Evolutionary conservation across 2,888 invertebrate genomes (phyloP).

Genomic region (Thymelicus acteon): DNA sequence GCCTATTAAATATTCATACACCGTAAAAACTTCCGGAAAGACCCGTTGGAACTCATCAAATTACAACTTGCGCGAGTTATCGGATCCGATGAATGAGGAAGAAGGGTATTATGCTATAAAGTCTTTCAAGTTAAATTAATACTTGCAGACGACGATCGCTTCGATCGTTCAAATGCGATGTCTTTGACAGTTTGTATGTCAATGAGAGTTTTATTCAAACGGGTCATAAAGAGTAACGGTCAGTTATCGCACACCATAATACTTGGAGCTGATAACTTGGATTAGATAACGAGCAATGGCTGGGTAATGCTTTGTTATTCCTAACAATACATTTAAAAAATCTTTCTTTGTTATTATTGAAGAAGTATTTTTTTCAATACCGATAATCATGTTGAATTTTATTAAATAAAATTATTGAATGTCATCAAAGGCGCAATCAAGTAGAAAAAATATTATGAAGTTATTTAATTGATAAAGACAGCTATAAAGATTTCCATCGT

Average conservation of each 20-base stretch:
- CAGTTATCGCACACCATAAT: conserved; percentile 18
- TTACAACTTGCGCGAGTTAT: conserved; percentile 67
- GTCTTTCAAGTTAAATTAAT: conserved; percentile 38
- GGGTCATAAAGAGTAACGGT: conserved; percentile 31
- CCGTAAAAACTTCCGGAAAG: conserved; percentile 63
- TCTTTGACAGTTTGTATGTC: conserved; percentile 38
- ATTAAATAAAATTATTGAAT: no score
- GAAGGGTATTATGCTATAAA: conserved; percentile 36
- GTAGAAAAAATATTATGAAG: conserved; percentile 37
- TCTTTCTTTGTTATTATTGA: no score
- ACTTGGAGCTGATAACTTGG: conserved; percentile 10
- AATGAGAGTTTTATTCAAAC: conserved; percentile 36
- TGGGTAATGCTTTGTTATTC: conserved; percentile 10
- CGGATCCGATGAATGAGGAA: conserved; percentile 44
- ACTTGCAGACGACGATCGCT: conserved; percentile 27
- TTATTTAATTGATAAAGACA: conserved; percentile 43
- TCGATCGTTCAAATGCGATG: conserved; percentile 34
- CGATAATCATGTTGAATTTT: no score
- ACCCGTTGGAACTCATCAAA: conserved; percentile 67
- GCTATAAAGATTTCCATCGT: conserved; percentile 44
- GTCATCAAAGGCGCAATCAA: conserved; percentile 7
- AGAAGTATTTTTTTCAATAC: no score
- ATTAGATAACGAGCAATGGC: not conserved
- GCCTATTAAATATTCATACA: conserved; percentile 71
- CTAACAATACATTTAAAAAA: no score